Conservation (phyloP, 1,140 invertebrate genomes). For the Pseudoatta argentina region DNA sequence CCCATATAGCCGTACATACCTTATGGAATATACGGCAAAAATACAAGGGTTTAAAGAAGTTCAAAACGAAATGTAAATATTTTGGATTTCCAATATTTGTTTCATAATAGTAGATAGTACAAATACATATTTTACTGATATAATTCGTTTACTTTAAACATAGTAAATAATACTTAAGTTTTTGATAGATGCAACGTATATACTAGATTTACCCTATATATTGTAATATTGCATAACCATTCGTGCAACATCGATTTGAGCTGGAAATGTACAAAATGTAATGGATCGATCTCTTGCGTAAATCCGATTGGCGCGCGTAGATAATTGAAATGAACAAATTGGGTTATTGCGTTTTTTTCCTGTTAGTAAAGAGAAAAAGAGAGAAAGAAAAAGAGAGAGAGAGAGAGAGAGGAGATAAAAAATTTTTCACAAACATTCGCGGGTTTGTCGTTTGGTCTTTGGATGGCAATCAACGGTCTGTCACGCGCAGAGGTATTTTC, state of each 20-base stretch:
- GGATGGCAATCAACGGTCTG: conserved; percentile 52
- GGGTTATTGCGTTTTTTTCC: conserved; percentile 50
- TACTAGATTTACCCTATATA: no score
- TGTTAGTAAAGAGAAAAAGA: background rate
- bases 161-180: no score
- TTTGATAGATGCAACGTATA: no score
- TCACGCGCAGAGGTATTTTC: conserved; percentile 58
- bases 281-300: conserved; percentile 3
- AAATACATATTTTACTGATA: no score
- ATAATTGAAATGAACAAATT: conserved; percentile 50
- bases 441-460: conserved; percentile 24
- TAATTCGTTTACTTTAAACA: no score
- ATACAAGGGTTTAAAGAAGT: no score
- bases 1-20: no score
- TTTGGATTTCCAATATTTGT: no score
- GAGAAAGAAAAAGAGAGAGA: background rate
- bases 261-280: background rate
- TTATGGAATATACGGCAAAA: no score
- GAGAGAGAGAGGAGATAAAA: conserved; percentile 27
- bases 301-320: conserved; percentile 20
- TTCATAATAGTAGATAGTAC: no score
- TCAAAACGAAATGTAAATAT: no score
- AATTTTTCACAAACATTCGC: conserved; percentile 38
- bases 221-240: background rate
- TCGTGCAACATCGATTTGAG: background rate